Conservation (phyloP, 2,797 vertebrate species). For the Lacerta viridis region DNA sequence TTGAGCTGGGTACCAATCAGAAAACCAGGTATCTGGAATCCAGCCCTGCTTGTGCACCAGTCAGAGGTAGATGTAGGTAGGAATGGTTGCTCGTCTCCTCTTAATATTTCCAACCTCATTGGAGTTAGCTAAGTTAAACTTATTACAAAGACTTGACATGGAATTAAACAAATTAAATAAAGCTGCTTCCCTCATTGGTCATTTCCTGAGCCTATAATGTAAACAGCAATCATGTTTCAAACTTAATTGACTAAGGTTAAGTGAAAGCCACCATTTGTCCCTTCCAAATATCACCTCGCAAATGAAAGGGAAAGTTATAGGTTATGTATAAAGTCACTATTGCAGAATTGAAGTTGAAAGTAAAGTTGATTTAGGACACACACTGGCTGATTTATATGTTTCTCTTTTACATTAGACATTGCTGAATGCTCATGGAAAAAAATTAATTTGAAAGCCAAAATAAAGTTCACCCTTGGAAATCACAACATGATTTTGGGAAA, state of each 20-base stretch:
- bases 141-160: slow-evolving; percentile 1
- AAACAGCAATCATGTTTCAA: slow-evolving; percentile 34
- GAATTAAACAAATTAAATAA: slow-evolving; percentile 27
- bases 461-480: slow-evolving; percentile 24
- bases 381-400: slow-evolving; percentile 28
- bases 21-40: not conserved
- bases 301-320: slow-evolving; percentile 24
- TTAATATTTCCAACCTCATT: not conserved
- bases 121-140: not conserved
- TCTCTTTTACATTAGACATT: slow-evolving; percentile 11
- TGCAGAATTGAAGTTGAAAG: slow-evolving; percentile 27
- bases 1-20: not conserved
- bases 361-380: slow-evolving; percentile 17
- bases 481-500: slow-evolving; percentile 4
- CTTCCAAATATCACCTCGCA: slow-evolving; percentile 7
- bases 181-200: slow-evolving; percentile 3
- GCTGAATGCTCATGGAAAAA: slow-evolving; percentile 6
- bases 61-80: not conserved
- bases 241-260: slow-evolving; percentile 15
- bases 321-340: slow-evolving; percentile 1
- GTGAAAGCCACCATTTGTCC: slow-evolving; percentile 33
- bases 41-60: not conserved
- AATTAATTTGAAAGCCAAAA: slow-evolving; percentile 13
- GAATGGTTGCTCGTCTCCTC: not conserved
- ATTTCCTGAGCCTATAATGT: slow-evolving; percentile 17